Evolutionary conservation across 2,797 vertebrate genomes (phyloP).

Genomic region (Aratinga solstitialis): DNA sequence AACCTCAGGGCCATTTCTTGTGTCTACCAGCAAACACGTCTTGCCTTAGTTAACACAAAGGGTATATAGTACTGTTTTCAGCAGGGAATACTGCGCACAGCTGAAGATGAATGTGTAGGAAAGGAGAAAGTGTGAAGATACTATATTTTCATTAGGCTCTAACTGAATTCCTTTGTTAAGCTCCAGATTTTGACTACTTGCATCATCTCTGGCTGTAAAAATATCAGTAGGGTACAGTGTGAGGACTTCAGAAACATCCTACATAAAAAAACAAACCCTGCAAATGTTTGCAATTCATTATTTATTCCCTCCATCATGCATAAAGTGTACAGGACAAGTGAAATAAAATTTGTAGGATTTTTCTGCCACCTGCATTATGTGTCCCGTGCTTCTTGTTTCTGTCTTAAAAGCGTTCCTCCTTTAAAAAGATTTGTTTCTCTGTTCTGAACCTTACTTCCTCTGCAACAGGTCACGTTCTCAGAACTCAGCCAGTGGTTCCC

Average conservation of each 20-base stretch:
- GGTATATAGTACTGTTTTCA: background rate
- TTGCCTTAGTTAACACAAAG: background rate
- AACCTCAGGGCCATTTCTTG: background rate
- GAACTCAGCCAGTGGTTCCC: background rate
- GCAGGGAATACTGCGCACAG: background rate
- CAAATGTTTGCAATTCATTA: background rate
- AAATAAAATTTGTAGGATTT: background rate
- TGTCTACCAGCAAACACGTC: background rate
- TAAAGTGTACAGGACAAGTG: background rate
- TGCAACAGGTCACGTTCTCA: background rate
- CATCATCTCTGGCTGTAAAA: background rate
- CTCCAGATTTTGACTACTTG: background rate
- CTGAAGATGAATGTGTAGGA: background rate
- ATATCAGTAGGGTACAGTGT: background rate
- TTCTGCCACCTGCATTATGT: background rate
- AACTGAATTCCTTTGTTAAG: background rate
- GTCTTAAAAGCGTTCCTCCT: background rate
- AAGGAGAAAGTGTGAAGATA: background rate
- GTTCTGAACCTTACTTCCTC: conserved; percentile 28
- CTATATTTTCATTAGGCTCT: background rate
- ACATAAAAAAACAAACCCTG: background rate
- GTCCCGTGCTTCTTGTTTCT: background rate
- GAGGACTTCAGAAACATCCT: background rate
- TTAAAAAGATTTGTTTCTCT: background rate
- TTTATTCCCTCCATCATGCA: background rate